Conservation (phyloP, 2,797 vertebrate species). For the Pangasius sanitwongsei region DNA sequence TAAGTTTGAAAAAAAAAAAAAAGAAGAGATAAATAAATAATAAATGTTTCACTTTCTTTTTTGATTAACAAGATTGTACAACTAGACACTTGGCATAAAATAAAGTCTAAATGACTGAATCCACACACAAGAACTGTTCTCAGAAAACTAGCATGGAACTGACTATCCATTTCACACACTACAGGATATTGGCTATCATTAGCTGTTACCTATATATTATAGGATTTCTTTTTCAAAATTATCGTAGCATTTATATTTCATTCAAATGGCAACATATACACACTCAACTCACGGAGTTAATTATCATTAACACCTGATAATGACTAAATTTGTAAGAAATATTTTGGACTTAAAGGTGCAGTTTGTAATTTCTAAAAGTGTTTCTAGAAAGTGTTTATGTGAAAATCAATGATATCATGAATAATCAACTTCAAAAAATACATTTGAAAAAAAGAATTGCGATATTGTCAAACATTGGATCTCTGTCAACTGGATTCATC, state of each 20-base stretch:
- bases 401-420: background rate
- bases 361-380: background rate
- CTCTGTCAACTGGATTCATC: background rate
- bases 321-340: background rate
- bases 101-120: background rate
- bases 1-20: background rate
- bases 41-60: background rate
- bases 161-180: too few relatives aligned
- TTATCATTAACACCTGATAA: background rate
- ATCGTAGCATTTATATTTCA: background rate
- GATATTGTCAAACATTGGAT: background rate
- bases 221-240: background rate
- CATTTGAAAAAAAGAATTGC: background rate
- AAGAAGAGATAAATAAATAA: background rate
- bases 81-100: background rate
- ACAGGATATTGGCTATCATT: too few relatives aligned
- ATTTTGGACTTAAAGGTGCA: background rate
- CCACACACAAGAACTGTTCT: background rate
- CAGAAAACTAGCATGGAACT: too few relatives aligned
- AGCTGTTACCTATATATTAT: background rate
- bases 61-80: background rate
- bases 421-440: background rate
- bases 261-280: background rate
- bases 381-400: background rate
- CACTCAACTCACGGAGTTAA: background rate